Evolutionary conservation across 2,113 vertebrate genomes (phyloP), one percentile per base, ranked within the genome.

Genomic region (Prionailurus viverrinus): DNA sequence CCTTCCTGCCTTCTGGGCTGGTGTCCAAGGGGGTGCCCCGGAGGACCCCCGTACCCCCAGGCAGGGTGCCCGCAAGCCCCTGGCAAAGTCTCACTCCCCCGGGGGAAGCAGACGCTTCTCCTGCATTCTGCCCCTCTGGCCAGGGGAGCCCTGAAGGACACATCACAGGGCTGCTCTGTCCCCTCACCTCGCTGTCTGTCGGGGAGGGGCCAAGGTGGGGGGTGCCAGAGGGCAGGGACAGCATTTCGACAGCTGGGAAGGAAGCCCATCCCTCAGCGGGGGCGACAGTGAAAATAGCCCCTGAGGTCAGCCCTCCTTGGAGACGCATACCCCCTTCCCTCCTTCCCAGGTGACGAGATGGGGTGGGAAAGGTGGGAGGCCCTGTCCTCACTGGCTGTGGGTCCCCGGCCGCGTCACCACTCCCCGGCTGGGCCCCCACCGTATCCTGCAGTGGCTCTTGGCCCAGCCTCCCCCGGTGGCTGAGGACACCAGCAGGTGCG

Each of bases 181-280:
- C 36, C 76, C 39, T 3, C 16, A 0, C 14, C 25, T 3, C 25
- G 0, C 36, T 14, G 39, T 12, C 48, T 18, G 0, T 2, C 0
- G 3, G 29, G 36, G 36, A 36, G 36, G 36, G 61, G 51, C 11
- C 14, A 2, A 1, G 79, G 53, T 7, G 66, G 31, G 58, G 39
- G 6, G 68, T 68, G 29, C 85, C 6, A 9, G 23, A 5, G 86
- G 73, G 27, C 65, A 10, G 7, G 58, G 9, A 3, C 4, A 19
- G 58, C 86, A 18, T 58, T 12, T 12, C 0, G 4, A 10, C 94
- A 79, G 74, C 94, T 23, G 82, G 61, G 79, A 31, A 41, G 51
- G 41, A 81, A 16, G 27, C 31, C 92, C 89, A 94, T 94, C 76
- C 68, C 68, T 51, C 39, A 1, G 31, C 31, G 53, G 33, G 16